Base-by-base conservation (phyloP, 1,140 invertebrate genomes). In the Muscidifurax raptorellus region DNA sequence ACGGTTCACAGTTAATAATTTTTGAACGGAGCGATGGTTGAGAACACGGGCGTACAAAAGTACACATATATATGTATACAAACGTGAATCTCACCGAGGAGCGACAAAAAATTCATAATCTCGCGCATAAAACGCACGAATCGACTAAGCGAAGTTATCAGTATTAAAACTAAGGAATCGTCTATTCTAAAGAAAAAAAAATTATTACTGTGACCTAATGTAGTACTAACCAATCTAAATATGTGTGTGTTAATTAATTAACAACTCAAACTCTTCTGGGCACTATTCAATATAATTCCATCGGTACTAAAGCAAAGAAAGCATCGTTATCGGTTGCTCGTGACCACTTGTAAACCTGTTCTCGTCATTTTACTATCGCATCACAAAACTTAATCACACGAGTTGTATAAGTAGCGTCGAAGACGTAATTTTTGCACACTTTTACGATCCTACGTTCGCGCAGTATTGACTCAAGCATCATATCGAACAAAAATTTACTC, bases 121-220 rank as follows among this genome's bases (percentile, higher is more conserved):
- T 7, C 3, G 52, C 22, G 52, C 52, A 59, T 18, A 75, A 82
- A 64, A 13, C 36, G 36, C 44, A n/a, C n/a, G 32, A 27, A 71
- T 15, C 13, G 15, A 28, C 3, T 71, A n/a, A 82, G 40, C 64
- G 44, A 84, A 79, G 30, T 10, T 25, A 74, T 36, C 83, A 84
- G 32, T 83, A 83, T 78, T 80, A 80, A 67, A 44, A 66, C 27
- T 80, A 72, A 75, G 12, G 15, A 30, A 66, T 66, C 22, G 69
- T 80, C 25, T 67, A 66, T 44, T 28, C 36, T 40, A 75, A 79
- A 83, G 7, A 79, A 67, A 78, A 30, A 76, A 52, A 84, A 84
- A 84, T 80, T 66, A 71, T 84, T 79, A 80, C 83, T 84, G 69
- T 84, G 77, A 84, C 83, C 47, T 80, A 74, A 79, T 80, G 59